Conservation (phyloP, 53 echinoderm and acorn worm genomes). For the Holothuria scabra region DNA sequence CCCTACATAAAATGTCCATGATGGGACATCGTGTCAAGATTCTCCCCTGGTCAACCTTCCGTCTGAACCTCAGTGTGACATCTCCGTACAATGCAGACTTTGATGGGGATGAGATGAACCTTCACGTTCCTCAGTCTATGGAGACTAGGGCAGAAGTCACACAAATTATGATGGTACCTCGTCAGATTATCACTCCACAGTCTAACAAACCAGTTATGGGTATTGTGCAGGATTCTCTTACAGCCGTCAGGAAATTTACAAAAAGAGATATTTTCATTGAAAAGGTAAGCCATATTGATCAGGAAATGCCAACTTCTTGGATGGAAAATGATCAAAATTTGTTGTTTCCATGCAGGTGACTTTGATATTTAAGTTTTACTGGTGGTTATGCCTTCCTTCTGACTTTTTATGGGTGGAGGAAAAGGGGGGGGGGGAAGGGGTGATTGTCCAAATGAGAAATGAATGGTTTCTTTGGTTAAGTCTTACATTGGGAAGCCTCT, state of each 20-base stretch:
- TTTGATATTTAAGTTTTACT: no score
- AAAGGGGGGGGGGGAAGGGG: no score
- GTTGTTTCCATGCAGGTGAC: no score
- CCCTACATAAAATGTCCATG: slow-evolving; percentile 99
- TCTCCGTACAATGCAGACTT: slow-evolving; percentile 99
- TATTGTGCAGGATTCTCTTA: slow-evolving; percentile 98
- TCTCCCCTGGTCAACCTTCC: slow-evolving; percentile 97
- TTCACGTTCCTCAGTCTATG: slow-evolving; percentile 97
- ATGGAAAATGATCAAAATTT: no score
- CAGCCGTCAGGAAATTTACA: slow-evolving; percentile 94
- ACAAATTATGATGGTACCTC: slow-evolving; percentile 97
- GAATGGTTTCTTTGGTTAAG: no score
- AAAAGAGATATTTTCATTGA: slow-evolving; percentile 94
- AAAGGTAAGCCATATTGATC: slow-evolving; percentile 58
- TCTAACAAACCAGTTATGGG: slow-evolving; percentile 99
- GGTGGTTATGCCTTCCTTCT: no score
- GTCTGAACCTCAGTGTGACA: slow-evolving; percentile 99
- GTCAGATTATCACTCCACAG: slow-evolving; percentile 98
- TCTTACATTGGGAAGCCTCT: no score
- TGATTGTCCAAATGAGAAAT: no score
- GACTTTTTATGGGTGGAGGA: no score
- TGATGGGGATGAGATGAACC: slow-evolving; percentile 99
- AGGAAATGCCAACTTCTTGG: no score
- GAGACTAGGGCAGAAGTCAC: slow-evolving; percentile 93
- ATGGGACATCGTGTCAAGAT: slow-evolving; percentile 98